Base-by-base conservation (phyloP, 2,888 invertebrate genomes). In the Glomeris marginata region DNA sequence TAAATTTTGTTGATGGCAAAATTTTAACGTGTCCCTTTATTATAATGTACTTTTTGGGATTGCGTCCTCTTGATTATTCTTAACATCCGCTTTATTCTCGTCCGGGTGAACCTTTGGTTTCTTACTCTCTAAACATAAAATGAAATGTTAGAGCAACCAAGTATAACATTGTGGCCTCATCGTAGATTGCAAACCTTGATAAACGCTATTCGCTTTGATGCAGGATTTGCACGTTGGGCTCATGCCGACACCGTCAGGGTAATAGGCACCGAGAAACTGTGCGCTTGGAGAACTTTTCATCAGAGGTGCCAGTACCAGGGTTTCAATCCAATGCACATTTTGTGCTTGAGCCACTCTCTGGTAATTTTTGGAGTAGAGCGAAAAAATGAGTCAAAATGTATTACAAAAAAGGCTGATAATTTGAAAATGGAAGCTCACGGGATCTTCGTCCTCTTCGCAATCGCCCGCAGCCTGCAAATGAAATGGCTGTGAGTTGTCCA, bases 231-330 rank as follows among this genome's bases (percentile, higher is more conserved):
- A 54, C 13, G 61, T 61, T 15, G 68, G 63, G 52, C 64, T 64
- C 54, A 68, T 56, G 2, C 69, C 69, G 10, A 69, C 63, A 36
- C 62, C 62, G 52, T 69, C 68, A 2, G 63, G 61, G 53, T 63
- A 64, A 57, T 65, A 67, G 37, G 60, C 59, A 1, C 57, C 56
- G 33, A 68, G 59, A 53, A 62, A 65, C 2, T 61, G 62, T 2
- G 63, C 64, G 13, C 67, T 64, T 1, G 67, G 64, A 11, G 66
- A 66, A 41, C 62, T 61, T 47, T 62, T 61, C 33, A 69, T 55
- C 45, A 61, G 63, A 6, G 65, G 59, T 15, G 61, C 57, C 13
- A 58, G 53, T 4, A 56, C 41, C n/a, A 63, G 47, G 20, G 58
- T 58, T 8, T 53, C 55, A 11, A 63, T 54, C 65, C 67, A 69